Evolutionary conservation across 2,888 invertebrate species (phyloP), one percentile per base, ranked within the genome.

Genomic region (Hemistola chrysoprasaria): DNA sequence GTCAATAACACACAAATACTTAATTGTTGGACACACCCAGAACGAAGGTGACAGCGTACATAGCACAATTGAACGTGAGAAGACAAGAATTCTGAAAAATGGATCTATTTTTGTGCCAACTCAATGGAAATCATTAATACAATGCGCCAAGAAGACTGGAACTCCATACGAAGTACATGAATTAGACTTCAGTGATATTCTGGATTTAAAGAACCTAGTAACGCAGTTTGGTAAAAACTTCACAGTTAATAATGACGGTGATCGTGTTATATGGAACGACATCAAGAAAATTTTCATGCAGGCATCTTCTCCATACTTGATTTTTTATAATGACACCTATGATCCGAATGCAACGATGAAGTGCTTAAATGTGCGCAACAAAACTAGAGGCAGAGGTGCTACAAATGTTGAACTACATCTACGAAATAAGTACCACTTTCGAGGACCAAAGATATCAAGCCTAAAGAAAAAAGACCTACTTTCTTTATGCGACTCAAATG

Each of bases 61-160:
- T 8, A 29, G 29, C 8, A 29, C 29, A 8, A 20, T 29, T 8
- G 29, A 56, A 34, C 46, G 38, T 28, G 41, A 48, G 30, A 47
- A 47, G 22, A 48, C 47, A 25, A 33, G 48, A 40, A 22, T 42
- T 10, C 35, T 52, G 27, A 57, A 50, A 51, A 52, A 53, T 40
- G 46, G 54, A 16, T 54, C 59, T 6, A 54, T 61, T 44, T 60
- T 41, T 51, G 43, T 51, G n/a, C 53, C 59, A 16, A 16, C 40
- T 33, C 50, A 62, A 36, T 58, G 62, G 43, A 50, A 55, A 38
- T 44, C 52, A 33, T 31, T 65, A 30, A 55, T 50, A 4, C 48
- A 40, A 42, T 42, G 46, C 21, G 41, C 55, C 21, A 49, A 45
- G 7, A 45, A 45, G 11, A 34, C 6, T 3, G 45, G 40, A 3